Conservation (phyloP, 2,797 vertebrate species). For the Cyclopterus lumpus region DNA sequence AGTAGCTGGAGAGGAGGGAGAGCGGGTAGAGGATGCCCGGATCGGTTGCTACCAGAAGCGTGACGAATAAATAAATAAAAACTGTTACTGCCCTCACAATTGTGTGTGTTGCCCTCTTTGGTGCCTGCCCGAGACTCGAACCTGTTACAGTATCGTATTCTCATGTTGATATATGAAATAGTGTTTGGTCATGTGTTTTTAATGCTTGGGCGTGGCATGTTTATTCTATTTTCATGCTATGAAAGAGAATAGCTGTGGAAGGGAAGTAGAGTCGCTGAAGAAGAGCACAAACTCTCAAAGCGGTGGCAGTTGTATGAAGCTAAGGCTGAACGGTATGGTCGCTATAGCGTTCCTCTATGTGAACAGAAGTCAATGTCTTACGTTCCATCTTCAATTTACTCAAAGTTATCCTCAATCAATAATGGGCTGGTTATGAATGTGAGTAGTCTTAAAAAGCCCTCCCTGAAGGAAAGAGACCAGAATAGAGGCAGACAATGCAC, state of each 20-base stretch:
- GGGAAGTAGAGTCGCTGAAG: background rate
- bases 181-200: background rate
- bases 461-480: conserved; percentile 39
- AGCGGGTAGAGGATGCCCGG: too few relatives aligned
- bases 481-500: conserved; percentile 52
- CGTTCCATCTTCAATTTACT: conserved; percentile 51
- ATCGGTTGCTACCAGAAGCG: too few relatives aligned
- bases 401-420: conserved; percentile 52
- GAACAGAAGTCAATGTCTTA: conserved; percentile 45
- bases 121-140: too few relatives aligned
- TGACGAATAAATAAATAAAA: too few relatives aligned
- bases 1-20: too few relatives aligned
- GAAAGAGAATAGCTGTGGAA: background rate
- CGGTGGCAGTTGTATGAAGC: conserved; percentile 8
- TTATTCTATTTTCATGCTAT: background rate
- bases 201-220: background rate
- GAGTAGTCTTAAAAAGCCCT: conserved; percentile 33
- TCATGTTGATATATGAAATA: background rate
- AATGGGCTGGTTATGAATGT: conserved; percentile 54
- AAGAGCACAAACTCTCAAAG: background rate
- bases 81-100: too few relatives aligned
- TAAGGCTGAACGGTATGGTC: background rate
- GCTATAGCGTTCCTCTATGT: conserved; percentile 21
- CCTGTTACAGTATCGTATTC: background rate
- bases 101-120: too few relatives aligned